These are phyloP conservation scores for Vanessa atalanta DNA, from an alignment of 1,140 invertebrate genomes.

Conservation along the genomic window DNA sequence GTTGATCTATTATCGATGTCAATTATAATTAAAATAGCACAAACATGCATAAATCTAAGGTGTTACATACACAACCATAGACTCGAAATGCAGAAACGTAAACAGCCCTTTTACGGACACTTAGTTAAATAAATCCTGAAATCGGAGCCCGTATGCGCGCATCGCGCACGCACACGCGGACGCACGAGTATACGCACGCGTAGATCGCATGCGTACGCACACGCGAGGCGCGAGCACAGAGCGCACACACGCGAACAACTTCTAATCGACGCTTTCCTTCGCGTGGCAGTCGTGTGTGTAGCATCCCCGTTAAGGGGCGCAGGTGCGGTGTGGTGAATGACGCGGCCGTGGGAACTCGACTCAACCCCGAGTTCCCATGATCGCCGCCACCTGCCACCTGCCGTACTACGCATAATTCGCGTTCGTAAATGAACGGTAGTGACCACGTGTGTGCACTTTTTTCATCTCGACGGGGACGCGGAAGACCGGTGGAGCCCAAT, in stretches of 20 bases:
- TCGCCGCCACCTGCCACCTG: slow-evolving; percentile 72
- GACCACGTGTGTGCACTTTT: slow-evolving; percentile 76
- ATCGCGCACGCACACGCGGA: slow-evolving; percentile 23
- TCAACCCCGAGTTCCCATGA: slow-evolving; percentile 74
- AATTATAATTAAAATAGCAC: slow-evolving; percentile 50
- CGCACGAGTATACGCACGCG: slow-evolving; percentile 32
- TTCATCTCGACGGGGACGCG: slow-evolving; percentile 66
- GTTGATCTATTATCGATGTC: slow-evolving; percentile 27
- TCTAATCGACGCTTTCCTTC: slow-evolving; percentile 72
- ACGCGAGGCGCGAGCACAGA: slow-evolving; percentile 37
- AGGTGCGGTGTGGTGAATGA: slow-evolving; percentile 75
- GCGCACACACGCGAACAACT: slow-evolving; percentile 50
- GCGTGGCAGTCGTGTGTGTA: slow-evolving; percentile 75
- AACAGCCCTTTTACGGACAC: slow-evolving; percentile 56
- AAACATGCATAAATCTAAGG: slow-evolving; percentile 50
- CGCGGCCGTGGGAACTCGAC: slow-evolving; percentile 72
- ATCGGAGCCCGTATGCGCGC: slow-evolving; percentile 30
- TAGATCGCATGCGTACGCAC: slow-evolving; percentile 35
- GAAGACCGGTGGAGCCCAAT: slow-evolving; percentile 74
- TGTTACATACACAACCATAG: slow-evolving; percentile 38
- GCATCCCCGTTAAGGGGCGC: slow-evolving; percentile 75
- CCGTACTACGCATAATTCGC: slow-evolving; percentile 80
- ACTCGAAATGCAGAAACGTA: slow-evolving; percentile 42
- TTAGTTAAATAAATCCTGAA: slow-evolving; percentile 53
- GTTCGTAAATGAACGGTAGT: slow-evolving; percentile 80